phyloP scores from a whole-genome alignment of 2,113 vertebrate species.

The Caranx melampygus region DNA sequence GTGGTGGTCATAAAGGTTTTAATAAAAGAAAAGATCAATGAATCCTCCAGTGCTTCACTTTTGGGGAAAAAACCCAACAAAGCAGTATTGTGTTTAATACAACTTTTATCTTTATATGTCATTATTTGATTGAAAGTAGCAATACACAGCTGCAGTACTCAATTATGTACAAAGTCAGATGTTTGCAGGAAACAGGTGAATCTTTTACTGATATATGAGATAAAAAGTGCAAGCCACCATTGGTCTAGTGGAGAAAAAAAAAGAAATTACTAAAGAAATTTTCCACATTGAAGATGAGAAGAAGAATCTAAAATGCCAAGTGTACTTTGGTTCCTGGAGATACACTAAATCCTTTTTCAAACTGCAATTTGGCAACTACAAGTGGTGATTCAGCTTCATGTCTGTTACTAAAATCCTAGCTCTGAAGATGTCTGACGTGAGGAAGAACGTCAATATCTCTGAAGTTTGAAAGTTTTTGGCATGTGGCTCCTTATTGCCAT shows the following conservation, averaged over 20 bases:
- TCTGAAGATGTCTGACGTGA: neutral
- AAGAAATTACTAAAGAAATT: too few species aligned
- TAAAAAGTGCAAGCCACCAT: neutral
- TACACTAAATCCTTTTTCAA: neutral
- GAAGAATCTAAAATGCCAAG: neutral
- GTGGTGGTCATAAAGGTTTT: neutral
- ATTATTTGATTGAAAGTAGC: neutral
- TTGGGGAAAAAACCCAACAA: neutral
- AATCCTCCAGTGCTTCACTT: neutral
- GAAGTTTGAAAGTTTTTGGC: conserved; percentile 10
- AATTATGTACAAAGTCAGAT: neutral
- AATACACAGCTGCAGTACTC: neutral
- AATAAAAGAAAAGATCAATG: neutral
- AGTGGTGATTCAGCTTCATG: neutral
- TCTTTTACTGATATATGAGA: neutral
- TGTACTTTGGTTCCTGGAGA: neutral
- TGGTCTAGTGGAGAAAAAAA: too few species aligned
- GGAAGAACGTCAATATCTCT: neutral
- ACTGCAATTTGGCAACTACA: neutral
- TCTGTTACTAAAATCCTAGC: neutral
- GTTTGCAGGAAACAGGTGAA: neutral
- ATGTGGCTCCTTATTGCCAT: conserved; percentile 8
- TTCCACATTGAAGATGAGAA: neutral
- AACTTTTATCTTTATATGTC: neutral
- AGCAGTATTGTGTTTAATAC: too few species aligned